phyloP scores from a whole-genome alignment of 2,113 vertebrate species.

The Toxotes chatareus region DNA sequence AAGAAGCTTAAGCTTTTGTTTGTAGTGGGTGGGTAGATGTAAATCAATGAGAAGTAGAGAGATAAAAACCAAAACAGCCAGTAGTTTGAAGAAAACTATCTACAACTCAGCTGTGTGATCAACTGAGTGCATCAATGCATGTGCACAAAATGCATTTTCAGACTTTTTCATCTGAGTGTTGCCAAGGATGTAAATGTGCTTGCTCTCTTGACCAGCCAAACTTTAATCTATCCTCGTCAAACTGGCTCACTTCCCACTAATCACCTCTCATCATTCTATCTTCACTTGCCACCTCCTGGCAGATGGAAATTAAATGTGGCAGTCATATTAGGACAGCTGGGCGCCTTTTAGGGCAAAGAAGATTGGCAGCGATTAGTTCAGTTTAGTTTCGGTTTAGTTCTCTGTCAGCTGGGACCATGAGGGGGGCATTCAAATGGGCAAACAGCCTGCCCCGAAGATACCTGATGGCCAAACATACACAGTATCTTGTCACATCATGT shows the following conservation, averaged over 20 bases:
- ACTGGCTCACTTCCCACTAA: slow-evolving; percentile 54
- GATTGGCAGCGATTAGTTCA: slow-evolving; percentile 67
- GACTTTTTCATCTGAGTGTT: neutral
- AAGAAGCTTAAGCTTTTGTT: slow-evolving; percentile 23
- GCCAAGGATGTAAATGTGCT: slow-evolving; percentile 31
- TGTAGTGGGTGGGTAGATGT: neutral
- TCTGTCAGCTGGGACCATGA: slow-evolving; percentile 27
- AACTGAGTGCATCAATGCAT: neutral
- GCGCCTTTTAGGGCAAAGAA: slow-evolving; percentile 52
- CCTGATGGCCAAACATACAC: slow-evolving; percentile 21
- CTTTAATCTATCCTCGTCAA: slow-evolving; percentile 58
- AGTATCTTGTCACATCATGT: neutral
- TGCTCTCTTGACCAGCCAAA: slow-evolving; percentile 49
- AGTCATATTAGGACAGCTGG: slow-evolving; percentile 60
- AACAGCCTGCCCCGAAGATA: slow-evolving; percentile 32
- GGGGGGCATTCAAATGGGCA: slow-evolving; percentile 32
- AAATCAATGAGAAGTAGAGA: slow-evolving; percentile 4
- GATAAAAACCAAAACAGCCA: neutral
- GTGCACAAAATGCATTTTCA: neutral
- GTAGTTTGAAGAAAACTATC: neutral
- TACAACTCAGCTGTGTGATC: neutral
- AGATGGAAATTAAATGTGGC: slow-evolving; percentile 69
- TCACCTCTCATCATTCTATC: slow-evolving; percentile 60
- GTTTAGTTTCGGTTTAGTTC: slow-evolving; percentile 56
- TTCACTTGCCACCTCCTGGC: slow-evolving; percentile 56